Evolutionary conservation across 2,113 vertebrate genomes (phyloP).

Genomic region (Microcebus murinus): DNA sequence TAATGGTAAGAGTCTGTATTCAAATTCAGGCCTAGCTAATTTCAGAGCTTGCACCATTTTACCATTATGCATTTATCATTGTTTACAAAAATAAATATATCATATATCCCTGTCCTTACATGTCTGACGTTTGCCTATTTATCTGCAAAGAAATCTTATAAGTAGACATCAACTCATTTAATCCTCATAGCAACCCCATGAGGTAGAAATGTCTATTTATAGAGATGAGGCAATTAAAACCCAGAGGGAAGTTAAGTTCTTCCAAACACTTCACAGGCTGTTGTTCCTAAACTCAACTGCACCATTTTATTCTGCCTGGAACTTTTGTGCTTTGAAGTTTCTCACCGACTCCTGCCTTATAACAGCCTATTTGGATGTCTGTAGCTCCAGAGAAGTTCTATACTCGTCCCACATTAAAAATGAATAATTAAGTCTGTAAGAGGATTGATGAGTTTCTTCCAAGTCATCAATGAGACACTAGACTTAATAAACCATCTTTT

Average conservation of each 20-base stretch:
- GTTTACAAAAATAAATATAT: slow-evolving; percentile 6
- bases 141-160: neutral
- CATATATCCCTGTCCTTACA: neutral
- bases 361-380: neutral
- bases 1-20: neutral
- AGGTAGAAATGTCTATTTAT: slow-evolving; percentile 46
- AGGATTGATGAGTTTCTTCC: neutral
- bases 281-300: neutral
- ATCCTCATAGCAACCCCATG: neutral
- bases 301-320: neutral
- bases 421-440: neutral
- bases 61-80: neutral
- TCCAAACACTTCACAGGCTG: neutral
- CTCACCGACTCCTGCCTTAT: neutral
- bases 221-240: slow-evolving; percentile 35
- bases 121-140: neutral
- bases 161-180: slow-evolving; percentile 32
- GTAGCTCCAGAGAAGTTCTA: neutral
- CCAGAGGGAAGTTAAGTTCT: slow-evolving; percentile 32
- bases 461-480: rapidly evolving
- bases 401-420: neutral
- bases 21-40: neutral
- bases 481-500: neutral
- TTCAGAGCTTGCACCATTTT: neutral
- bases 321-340: neutral